Conservation (phyloP, 2,113 vertebrate genomes). For the Aleadryas rufinucha region DNA sequence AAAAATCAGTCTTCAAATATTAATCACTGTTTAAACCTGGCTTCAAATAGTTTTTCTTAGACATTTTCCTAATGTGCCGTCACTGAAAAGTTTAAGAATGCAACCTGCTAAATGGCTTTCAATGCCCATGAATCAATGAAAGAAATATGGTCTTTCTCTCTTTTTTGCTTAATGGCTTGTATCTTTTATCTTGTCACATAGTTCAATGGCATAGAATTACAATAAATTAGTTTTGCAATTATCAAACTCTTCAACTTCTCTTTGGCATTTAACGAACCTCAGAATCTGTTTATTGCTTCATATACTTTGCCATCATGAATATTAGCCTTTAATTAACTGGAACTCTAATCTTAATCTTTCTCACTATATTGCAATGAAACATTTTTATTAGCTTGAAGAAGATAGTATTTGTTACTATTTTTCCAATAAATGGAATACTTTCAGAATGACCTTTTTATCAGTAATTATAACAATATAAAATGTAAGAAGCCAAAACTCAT, state of each 20-base stretch:
- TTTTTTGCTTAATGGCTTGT: background rate
- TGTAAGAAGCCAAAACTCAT: background rate
- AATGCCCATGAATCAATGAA: background rate
- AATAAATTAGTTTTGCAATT: background rate
- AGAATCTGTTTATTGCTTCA: conserved; percentile 34
- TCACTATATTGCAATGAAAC: background rate
- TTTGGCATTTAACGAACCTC: background rate
- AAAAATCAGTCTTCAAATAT: background rate
- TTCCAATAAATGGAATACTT: background rate
- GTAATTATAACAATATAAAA: background rate
- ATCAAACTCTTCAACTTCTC: background rate
- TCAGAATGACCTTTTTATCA: background rate
- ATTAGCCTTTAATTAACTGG: conserved; percentile 2
- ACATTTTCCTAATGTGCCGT: background rate
- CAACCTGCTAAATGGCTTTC: background rate
- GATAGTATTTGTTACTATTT: background rate
- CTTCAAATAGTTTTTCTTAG: background rate
- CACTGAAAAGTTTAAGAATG: background rate
- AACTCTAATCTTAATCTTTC: conserved; percentile 28
- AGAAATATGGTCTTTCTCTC: background rate
- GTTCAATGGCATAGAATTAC: background rate
- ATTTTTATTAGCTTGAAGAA: background rate
- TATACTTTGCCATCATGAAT: background rate
- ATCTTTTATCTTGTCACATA: background rate
- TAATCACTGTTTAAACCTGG: background rate